phyloP scores from a whole-genome alignment of 2,888 invertebrate genomes.

The Tipula helvola region DNA sequence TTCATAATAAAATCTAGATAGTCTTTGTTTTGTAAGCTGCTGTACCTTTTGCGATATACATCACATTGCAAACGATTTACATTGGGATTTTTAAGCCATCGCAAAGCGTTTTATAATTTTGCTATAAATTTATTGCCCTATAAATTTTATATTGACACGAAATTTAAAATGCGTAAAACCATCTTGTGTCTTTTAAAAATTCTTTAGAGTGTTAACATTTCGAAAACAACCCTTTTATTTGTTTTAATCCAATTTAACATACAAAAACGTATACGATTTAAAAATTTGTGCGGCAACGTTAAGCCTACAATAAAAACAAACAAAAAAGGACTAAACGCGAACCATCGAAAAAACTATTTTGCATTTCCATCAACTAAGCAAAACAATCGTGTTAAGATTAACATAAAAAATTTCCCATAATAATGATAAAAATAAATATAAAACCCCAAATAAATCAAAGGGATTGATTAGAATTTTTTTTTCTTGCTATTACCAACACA shows the following conservation, averaged over 20 bases:
- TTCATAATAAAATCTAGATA: no score
- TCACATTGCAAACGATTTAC: no score
- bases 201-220: neutral
- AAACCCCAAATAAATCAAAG: neutral
- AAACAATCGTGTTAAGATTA: neutral
- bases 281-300: neutral
- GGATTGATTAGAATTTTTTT: neutral
- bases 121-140: no score
- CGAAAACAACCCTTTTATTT: neutral
- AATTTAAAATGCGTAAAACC: neutral
- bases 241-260: neutral
- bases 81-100: no score
- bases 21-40: no score
- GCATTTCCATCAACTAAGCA: neutral
- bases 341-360: neutral
- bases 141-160: no score
- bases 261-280: neutral
- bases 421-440: neutral
- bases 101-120: no score
- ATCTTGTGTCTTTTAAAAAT: neutral
- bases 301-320: neutral
- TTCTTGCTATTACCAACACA: neutral
- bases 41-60: no score
- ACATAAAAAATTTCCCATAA: neutral
- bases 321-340: neutral